These are phyloP conservation scores for Nycticebus coucang DNA, from an alignment of 2,113 vertebrate genomes.

Conservation along the genomic window DNA sequence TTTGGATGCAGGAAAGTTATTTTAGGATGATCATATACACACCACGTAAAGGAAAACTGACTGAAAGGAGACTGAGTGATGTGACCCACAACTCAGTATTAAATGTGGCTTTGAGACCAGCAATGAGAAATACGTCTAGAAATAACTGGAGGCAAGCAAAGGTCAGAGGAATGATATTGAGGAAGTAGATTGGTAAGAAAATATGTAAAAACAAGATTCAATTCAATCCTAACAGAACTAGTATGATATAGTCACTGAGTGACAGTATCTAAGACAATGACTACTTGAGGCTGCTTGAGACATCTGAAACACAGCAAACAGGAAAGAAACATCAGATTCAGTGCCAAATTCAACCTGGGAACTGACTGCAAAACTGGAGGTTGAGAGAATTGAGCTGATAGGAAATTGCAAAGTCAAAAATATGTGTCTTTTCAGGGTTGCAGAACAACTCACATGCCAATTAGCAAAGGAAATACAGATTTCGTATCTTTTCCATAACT, in stretches of 20 bases:
- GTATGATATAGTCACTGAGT: neutral
- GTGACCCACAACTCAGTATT: neutral
- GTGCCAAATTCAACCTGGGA: slow-evolving; percentile 9
- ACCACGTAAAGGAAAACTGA: neutral
- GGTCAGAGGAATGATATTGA: neutral
- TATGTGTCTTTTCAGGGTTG: neutral
- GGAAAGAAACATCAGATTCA: neutral
- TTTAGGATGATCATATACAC: neutral
- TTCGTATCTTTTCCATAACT: neutral
- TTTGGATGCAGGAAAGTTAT: slow-evolving; percentile 5
- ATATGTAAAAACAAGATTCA: slow-evolving; percentile 8
- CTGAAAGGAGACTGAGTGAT: neutral
- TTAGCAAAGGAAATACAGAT: neutral
- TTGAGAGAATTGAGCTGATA: neutral
- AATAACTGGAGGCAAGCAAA: neutral
- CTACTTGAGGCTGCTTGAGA: neutral
- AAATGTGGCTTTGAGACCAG: neutral
- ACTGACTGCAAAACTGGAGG: neutral
- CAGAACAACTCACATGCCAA: neutral
- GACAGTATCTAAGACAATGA: neutral
- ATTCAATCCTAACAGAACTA: neutral
- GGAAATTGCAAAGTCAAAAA: neutral
- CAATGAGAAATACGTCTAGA: neutral
- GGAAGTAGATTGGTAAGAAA: slow-evolving; percentile 11
- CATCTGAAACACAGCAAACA: neutral